Evolutionary conservation across 1,140 invertebrate species (phyloP), one percentile per base, ranked within the genome.

Genomic region (Frieseomelitta varia): DNA sequence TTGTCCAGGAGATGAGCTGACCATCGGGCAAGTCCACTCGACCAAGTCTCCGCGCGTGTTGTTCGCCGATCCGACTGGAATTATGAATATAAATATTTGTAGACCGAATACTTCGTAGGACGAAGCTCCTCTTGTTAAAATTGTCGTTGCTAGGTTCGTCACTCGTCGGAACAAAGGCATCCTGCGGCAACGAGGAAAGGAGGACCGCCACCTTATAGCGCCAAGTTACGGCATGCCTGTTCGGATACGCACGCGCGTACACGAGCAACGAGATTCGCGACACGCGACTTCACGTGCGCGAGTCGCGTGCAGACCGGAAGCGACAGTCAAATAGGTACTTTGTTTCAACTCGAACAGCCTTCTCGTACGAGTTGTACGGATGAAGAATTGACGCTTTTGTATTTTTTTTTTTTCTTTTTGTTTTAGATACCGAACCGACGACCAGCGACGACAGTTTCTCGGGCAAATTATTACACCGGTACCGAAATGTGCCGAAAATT

Each of bases 281-380:
- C 93, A 93, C 93, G 93, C 88, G 93, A 89, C 92, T 92, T 91
- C 92, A 93, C 92, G 93, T 92, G 92, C 89, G 72, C 72, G 88
- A 93, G 92, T 91, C 93, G 91, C 91, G 92, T 93, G 93, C 88
- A 73, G 61, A 86, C 89, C 91, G 92, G 91, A 93, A 92, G 88
- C 87, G 53, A 81, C 85, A 86, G 87, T 90, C 90, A 90, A 92
- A 93, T 90, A 91, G 21, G 61, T 63, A 71, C 89, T 91, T 92
- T 88, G 87, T 85, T 85, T 82, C 47, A 2, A 72, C 51, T 47
- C 12, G 15, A 1, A 21, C 27, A 12, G 8, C 2, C 27, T 19
- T 34, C 10, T 34, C 2, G 2, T 10, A 1, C 3, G 3, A 30
- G 1, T 19, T 15, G 65, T 30, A n/a, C 34, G 19, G 34, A n/a